phyloP scores from a whole-genome alignment of 2,888 invertebrate species.

The Tenthredo scrophulariae region DNA sequence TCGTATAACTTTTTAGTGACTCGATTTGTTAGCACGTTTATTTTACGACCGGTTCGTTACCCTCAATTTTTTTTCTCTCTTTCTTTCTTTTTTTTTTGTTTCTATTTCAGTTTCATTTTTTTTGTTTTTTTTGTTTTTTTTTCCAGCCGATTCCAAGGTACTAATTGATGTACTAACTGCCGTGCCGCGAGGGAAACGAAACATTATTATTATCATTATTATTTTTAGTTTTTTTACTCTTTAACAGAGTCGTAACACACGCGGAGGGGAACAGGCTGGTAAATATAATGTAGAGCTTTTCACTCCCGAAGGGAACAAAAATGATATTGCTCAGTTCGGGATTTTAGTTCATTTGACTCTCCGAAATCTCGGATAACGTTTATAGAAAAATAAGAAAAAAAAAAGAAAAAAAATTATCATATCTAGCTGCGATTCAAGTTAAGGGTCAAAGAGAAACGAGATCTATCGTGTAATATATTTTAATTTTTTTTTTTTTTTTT shows the following conservation, averaged over 20 bases:
- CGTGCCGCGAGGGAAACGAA: neutral
- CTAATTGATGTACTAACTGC: conserved; percentile 46
- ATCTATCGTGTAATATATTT: neutral
- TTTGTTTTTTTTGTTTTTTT: too few species aligned
- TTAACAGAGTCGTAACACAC: neutral
- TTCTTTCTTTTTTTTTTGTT: neutral
- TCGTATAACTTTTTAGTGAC: conserved; percentile 37
- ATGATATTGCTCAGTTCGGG: neutral
- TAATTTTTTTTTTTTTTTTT: neutral
- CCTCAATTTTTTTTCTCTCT: conserved; percentile 3
- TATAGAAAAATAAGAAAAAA: too few species aligned
- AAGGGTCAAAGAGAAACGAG: neutral
- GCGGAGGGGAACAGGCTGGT: neutral
- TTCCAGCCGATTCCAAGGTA: conserved; percentile 10
- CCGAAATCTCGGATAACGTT: neutral
- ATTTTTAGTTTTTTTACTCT: conserved; percentile 8
- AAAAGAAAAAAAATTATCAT: neutral
- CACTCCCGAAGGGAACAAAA: neutral
- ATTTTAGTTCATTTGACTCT: neutral
- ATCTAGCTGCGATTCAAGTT: neutral
- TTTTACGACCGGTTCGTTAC: conserved; percentile 40
- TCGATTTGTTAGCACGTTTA: conserved; percentile 45
- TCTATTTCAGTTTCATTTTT: neutral
- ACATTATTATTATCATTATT: neutral
- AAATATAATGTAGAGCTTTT: neutral